Evolutionary conservation across 2,797 vertebrate genomes (phyloP), one percentile per base, ranked within the genome.

Genomic region (Tarsius wallacei): DNA sequence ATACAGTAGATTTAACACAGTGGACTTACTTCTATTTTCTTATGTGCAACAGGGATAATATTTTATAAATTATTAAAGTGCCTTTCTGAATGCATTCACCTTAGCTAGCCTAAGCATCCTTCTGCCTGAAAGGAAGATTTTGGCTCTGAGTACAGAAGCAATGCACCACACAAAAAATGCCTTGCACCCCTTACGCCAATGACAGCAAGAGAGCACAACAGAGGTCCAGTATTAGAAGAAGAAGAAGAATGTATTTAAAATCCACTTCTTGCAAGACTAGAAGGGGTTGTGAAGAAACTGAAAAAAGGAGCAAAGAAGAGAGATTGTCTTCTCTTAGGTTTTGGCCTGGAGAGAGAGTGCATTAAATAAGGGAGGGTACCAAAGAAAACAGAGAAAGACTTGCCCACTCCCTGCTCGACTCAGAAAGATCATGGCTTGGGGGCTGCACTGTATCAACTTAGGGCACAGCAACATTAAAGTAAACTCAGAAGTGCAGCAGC

Each of bases 61-160:
- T 92, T 97, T 88, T 87, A 96, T 97, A 85, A 95, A 93, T 97
- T 97, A 97, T 90, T 86, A 94, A 93, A 97, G 84, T 51, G 33
- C 36, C 77, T 89, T 71, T 91, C 87, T 95, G 80, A 96, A 87
- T 73, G 73, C 80, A 86, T 94, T 96, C 84, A 84, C 33, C 89
- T 97, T 73, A 91, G 84, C 81, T 77, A 63, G 33, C 51, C 33
- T 76, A 83, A 95, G 80, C 80, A 95, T 42, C 47, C 82, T 95
- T 93, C 91, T 94, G 89, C 71, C 71, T 91, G 28, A 33, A 21
- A 82, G 63, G 61, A 97, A 94, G 66, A 95, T 89, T 74, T 86
- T 66, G 78, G 31, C 70, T 95, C 81, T 42, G 42, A 95, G 71
- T 71, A 82, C 7, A 82, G 81, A 73, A 94, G 2, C 4, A 91